Base-by-base conservation (phyloP, 2,888 invertebrate species). In the Heteromurus nitidus region DNA sequence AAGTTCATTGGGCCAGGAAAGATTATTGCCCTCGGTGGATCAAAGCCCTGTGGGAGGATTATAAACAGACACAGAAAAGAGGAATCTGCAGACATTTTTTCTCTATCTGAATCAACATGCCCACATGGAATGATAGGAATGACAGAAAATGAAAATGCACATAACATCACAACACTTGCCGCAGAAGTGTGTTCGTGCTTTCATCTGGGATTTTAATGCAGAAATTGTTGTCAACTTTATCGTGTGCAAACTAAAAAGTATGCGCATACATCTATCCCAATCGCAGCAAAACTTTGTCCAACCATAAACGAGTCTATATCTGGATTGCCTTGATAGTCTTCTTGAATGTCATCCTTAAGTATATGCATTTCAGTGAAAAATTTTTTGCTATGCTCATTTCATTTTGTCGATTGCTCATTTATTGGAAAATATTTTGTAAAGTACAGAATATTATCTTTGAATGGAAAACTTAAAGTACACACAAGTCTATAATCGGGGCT, bases 1-100 rank as follows among this genome's bases (percentile, higher is more conserved):
- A 83, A 83, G 83, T 83, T 83, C 81, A 83, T 81, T 81, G 81
- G 83, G 83, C 81, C 74, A 83, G 58, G 22, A 74, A 70, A 83
- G 83, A 81, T 81, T 83, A 80, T 77, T 83, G 80, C 81, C 81
- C 83, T 76, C 80, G 68, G 72, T 77, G 77, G 67, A 72, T 72
- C 70, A 82, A 82, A 77, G 81, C 77, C 77, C 77, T 73, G 67
- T 77, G n/a, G 36, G 62, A 62, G 65, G 13, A 68, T 74, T 18
- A 42, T 60, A 22, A 65, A 44, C 65, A 53, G 28, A 53, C 68
- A 24, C 44, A 31, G 55, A 55, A 28, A 70, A 30, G 24, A 30
- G 22, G 9, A 18, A 36, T 13, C 70, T n/a, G 1, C 28, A 69
- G 36, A 64, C 36, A 31, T 60, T 65, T 26, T 47, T 3, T 47